Conservation (phyloP, 2,797 vertebrate species). For the Champsocephalus gunnari region DNA sequence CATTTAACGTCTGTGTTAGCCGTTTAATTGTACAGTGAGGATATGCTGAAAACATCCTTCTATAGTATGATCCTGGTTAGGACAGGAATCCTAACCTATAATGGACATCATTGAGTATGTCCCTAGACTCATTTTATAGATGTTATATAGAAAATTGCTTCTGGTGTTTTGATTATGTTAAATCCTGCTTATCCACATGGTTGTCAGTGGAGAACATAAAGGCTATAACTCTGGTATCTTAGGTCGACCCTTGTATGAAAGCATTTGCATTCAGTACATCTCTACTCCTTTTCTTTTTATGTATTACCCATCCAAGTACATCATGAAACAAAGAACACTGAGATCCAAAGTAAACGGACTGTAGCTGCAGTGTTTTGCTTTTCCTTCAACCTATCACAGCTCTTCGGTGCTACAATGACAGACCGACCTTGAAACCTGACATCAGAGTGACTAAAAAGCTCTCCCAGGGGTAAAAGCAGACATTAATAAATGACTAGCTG, state of each 20-base stretch:
- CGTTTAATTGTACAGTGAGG: too few species aligned
- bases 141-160: too few species aligned
- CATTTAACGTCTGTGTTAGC: too few species aligned
- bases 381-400: conserved; percentile 5
- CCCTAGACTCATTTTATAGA: too few species aligned
- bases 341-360: neutral
- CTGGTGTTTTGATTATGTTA: neutral
- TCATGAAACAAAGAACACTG: neutral
- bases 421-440: conserved; percentile 15
- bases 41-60: too few species aligned
- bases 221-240: neutral
- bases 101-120: too few species aligned
- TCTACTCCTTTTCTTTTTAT: neutral
- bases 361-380: conserved; percentile 7
- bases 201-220: neutral
- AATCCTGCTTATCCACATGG: neutral
- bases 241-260: neutral
- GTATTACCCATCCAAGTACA: too few species aligned
- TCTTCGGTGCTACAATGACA: neutral
- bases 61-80: too few species aligned
- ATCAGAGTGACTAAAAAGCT: neutral
- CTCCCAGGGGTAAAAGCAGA: neutral
- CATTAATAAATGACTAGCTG: neutral
- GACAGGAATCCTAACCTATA: too few species aligned
- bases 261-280: neutral